phyloP scores from a whole-genome alignment of 2,888 invertebrate genomes.

The Chironomus riparius region DNA sequence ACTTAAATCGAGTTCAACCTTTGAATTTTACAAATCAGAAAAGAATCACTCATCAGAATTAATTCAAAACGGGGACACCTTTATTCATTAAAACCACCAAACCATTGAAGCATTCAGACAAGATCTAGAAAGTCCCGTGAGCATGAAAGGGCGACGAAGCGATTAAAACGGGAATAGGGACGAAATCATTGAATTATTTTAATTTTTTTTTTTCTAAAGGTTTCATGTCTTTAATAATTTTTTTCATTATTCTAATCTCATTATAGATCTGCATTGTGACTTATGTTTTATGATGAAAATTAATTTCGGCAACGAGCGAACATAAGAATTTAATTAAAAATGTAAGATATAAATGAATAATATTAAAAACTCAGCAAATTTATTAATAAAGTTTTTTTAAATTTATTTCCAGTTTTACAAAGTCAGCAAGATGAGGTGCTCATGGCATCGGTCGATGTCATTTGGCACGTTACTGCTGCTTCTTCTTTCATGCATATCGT shows the following conservation, averaged over 20 bases:
- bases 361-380: neutral
- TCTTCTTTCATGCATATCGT: neutral
- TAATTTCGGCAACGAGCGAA: conserved; percentile 1
- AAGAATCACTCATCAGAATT: no score
- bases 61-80: no score
- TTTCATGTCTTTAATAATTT: neutral
- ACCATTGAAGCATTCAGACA: no score
- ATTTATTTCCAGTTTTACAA: neutral
- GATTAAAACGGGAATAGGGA: no score
- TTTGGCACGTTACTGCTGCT: conserved; percentile 7
- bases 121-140: no score
- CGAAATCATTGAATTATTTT: no score
- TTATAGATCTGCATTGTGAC: conserved; percentile 14
- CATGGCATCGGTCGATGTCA: conserved; percentile 19
- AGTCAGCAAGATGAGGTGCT: conserved; percentile 14
- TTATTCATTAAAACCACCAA: no score
- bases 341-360: conserved; percentile 6
- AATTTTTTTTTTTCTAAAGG: no score
- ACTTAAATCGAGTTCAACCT: no score
- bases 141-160: no score
- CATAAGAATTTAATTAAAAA: conserved; percentile 23
- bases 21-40: no score
- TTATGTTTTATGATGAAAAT: conserved; percentile 15
- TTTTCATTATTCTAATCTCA: conserved; percentile 6
- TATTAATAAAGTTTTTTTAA: neutral